A percentile compares a stretch with the other conserved stretches of the same genome.
Evolutionary conservation across 1,140 invertebrate species (phyloP).

Genomic region (Pachypsylla venusta): DNA sequence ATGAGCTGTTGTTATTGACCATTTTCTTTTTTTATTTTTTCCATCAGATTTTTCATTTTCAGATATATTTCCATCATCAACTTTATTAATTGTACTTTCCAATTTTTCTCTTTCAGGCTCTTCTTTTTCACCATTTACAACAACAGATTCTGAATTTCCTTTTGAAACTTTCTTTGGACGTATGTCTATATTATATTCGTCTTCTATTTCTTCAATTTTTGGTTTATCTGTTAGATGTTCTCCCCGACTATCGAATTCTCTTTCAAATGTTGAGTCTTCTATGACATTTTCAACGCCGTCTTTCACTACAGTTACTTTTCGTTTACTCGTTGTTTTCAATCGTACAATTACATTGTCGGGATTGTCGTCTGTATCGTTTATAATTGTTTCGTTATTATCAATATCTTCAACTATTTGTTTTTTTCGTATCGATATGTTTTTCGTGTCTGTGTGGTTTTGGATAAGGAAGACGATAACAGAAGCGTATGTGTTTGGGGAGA

Average conservation of each 20-base stretch:
- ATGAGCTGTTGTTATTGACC: conserved; percentile 5
- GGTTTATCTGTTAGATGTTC: conserved; percentile 5
- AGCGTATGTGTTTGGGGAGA: too few species aligned
- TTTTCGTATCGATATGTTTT: too few species aligned
- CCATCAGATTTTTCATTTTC: neutral
- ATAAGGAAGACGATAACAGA: too few species aligned
- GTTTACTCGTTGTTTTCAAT: conserved; percentile 7
- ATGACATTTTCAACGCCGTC: conserved; percentile 33
- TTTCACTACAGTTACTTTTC: conserved; percentile 24
- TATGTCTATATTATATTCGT: neutral
- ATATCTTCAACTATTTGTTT: too few species aligned
- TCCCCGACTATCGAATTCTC: neutral
- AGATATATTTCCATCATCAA: neutral
- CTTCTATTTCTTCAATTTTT: conserved; percentile 10
- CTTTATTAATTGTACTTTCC: conserved; percentile 27
- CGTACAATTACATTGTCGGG: too few species aligned
- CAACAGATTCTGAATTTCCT: conserved; percentile 24
- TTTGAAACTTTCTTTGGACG: conserved; percentile 20
- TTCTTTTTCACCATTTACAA: too few species aligned
- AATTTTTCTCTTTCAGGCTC: conserved; percentile 26
- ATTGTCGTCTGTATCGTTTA: too few species aligned
- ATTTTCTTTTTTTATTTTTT: neutral
- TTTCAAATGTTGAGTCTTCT: conserved; percentile 23
- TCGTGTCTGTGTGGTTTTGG: too few species aligned
- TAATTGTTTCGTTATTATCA: too few species aligned